Evolutionary conservation across 2,113 vertebrate genomes (phyloP).

Genomic region (Haliaeetus leucogaster): DNA sequence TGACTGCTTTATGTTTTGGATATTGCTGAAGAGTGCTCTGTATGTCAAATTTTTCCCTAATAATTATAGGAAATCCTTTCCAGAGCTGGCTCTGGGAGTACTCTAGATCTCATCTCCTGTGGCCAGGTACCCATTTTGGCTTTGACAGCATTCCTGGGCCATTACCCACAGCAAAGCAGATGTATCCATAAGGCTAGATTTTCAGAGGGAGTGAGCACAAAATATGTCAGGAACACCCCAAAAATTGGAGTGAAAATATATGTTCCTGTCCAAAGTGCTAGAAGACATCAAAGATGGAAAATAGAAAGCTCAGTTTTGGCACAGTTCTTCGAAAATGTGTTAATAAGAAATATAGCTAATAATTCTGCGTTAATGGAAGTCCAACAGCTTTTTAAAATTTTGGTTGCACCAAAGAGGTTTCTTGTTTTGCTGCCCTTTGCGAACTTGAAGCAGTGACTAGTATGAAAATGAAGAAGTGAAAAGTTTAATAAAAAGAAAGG

Average conservation of each 20-base stretch:
- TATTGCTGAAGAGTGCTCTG: neutral
- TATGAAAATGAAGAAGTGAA: neutral
- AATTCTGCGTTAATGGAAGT: neutral
- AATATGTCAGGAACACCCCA: neutral
- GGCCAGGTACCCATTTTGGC: neutral
- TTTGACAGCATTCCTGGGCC: neutral
- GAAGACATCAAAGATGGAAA: neutral
- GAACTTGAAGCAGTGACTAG: neutral
- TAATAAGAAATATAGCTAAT: neutral
- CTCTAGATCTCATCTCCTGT: neutral
- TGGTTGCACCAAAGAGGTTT: neutral
- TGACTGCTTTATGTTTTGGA: neutral
- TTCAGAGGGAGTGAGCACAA: neutral
- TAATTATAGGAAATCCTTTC: neutral
- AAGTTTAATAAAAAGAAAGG: neutral
- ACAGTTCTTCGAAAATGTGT: neutral
- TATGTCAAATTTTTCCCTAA: neutral
- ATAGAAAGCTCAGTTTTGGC: neutral
- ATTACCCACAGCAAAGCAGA: neutral
- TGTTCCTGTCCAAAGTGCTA: neutral
- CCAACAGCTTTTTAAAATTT: neutral
- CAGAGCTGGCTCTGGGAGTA: neutral
- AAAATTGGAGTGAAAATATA: neutral
- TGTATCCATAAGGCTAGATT: neutral
- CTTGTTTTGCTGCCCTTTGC: neutral